phyloP scores from a whole-genome alignment of 2,888 invertebrate species.

The Cheilosia impressa region DNA sequence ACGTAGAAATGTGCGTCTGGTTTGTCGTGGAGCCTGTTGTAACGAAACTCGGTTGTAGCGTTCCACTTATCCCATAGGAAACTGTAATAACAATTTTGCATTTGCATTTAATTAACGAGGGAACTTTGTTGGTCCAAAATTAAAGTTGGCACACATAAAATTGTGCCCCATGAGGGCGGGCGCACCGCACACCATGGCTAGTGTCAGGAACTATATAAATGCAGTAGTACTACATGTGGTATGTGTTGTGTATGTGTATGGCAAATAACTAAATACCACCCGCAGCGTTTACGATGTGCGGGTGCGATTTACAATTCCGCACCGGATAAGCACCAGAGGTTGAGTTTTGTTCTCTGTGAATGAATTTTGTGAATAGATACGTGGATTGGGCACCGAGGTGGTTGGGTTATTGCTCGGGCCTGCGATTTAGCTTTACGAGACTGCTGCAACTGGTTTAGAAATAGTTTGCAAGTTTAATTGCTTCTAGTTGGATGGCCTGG shows the following conservation, averaged over 20 bases:
- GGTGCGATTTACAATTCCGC: background rate
- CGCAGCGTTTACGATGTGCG: slow-evolving; percentile 1
- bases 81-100: background rate
- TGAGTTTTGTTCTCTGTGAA: background rate
- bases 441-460: background rate
- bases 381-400: background rate
- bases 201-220: background rate
- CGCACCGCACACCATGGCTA: too few relatives aligned
- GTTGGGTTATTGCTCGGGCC: background rate
- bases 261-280: slow-evolving; percentile 10
- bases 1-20: background rate
- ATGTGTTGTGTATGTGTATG: too few relatives aligned
- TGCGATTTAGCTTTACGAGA: background rate
- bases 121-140: slow-evolving; percentile 4
- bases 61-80: slow-evolving; percentile 1
- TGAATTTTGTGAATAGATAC: background rate
- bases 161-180: background rate
- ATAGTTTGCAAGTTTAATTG: slow-evolving; percentile 5
- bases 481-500: background rate
- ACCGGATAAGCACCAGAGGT: background rate
- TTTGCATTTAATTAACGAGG: slow-evolving; percentile 18
- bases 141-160: slow-evolving; percentile 8
- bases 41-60: background rate
- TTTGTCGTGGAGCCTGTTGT: background rate
- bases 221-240: background rate